A percentile compares a stretch with the other conserved stretches of the same genome.
These are phyloP conservation scores for Peromyscus leucopus DNA, from an alignment of 2,113 vertebrate genomes.

Conservation along the genomic window DNA sequence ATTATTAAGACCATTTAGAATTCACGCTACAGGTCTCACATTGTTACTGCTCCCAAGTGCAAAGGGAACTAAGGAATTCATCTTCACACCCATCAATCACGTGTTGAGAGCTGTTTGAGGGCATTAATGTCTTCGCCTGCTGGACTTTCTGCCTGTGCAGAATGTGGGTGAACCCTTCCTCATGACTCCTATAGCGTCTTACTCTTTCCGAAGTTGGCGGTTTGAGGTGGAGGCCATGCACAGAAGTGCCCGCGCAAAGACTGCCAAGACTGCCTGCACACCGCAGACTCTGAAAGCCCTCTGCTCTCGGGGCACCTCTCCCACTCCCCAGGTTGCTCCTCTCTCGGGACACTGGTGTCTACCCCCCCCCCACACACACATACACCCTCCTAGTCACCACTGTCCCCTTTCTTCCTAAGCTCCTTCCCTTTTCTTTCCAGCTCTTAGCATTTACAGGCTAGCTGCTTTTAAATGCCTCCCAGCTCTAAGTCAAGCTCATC, in stretches of 20 bases:
- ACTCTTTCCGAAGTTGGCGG: neutral
- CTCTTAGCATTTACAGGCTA: neutral
- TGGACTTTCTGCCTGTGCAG: neutral
- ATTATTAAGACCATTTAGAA: too few species aligned
- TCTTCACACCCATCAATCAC: neutral
- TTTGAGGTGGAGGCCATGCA: neutral
- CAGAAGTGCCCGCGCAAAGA: neutral
- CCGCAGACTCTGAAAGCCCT: neutral
- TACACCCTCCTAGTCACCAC: neutral
- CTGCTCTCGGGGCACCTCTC: neutral
- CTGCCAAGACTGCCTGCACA: neutral
- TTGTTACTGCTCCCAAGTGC: neutral
- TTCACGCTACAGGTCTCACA: neutral
- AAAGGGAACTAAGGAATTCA: neutral
- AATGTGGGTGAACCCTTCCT: neutral
- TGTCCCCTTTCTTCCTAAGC: conserved; percentile 13
- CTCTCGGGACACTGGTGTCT: neutral
- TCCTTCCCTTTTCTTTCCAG: neutral
- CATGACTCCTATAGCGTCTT: too few species aligned
- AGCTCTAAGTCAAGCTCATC: neutral
- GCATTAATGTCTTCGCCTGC: neutral
- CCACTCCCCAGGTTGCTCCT: neutral
- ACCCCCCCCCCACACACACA: too few species aligned
- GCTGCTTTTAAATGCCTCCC: neutral
- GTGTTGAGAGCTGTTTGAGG: neutral